Conservation (phyloP, 2,113 vertebrate species). For the Rana temporaria region DNA sequence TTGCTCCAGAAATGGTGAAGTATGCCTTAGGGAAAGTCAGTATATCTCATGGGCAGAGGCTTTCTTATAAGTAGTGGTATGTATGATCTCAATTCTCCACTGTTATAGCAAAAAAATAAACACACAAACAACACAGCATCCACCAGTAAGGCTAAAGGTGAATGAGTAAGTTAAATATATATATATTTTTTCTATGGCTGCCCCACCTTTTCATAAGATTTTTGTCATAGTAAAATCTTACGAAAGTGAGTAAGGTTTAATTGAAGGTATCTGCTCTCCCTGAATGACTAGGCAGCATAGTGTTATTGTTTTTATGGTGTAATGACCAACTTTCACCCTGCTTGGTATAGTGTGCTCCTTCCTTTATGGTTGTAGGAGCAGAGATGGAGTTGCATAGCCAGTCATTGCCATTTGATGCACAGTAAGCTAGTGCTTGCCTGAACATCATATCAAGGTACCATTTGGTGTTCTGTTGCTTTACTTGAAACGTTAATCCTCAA, state of each 20-base stretch:
- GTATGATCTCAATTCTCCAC: conserved; percentile 30
- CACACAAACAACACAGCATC: background rate
- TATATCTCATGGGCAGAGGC: conserved; percentile 24
- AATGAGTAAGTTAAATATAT: background rate
- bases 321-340: conserved; percentile 68
- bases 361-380: background rate
- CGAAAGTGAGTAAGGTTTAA: conserved; percentile 59
- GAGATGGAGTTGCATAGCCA: background rate
- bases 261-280: conserved; percentile 62
- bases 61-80: conserved; percentile 12
- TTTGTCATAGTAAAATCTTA: no score
- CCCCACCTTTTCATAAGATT: conserved; percentile 23
- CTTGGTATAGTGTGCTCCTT: conserved; percentile 28
- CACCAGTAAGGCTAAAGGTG: background rate
- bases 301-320: conserved; percentile 60
- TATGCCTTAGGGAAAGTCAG: conserved; percentile 34
- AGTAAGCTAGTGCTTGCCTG: conserved; percentile 13
- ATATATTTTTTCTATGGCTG: no score
- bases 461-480: conserved; percentile 8
- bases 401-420: conserved; percentile 15
- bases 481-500: background rate
- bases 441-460: background rate
- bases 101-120: background rate
- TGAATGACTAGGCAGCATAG: conserved; percentile 8
- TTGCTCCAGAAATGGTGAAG: conserved; percentile 37